Evolutionary conservation across 1,140 invertebrate genomes (phyloP), one percentile per base, ranked within the genome.

Genomic region (Drosophila oshimai): DNA sequence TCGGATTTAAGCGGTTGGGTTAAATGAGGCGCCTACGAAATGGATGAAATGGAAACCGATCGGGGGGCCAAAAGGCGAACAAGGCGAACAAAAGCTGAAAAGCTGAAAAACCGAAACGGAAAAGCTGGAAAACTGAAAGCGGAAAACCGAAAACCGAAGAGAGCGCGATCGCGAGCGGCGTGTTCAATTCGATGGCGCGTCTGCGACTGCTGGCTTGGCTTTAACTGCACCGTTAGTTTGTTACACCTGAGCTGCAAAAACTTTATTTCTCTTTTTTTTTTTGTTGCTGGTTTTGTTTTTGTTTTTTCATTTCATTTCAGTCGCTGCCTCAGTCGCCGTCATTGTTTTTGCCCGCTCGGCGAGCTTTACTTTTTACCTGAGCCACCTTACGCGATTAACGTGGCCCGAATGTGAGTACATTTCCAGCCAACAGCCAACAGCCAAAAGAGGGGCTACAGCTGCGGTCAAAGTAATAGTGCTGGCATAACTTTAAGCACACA

Each of bases 171-270:
- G 70, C 69, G 60, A 65, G 60, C 75, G 70, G 79, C 70, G 58
- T 70, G 70, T 68, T 86, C 80, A 75, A 80, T 68, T 86, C 80
- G 80, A 80, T 67, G 81, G 71, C 80, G 80, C 79, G 79, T 41
- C 64, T 64, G 84, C 80, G 80, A 84, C 80, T 84, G 80, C 71
- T 76, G 74, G 67, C 58, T 57, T 36, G 51, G 61, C 46, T 15
- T 61, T 50, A 75, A 72, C 76, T 86, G 76, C 80, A 86, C 80
- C 80, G 80, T 86, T 86, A 86, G 80, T 81, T 86, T 87, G 80
- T 86, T 86, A 87, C 80, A 86, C 80, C 80, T 87, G 81, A 86
- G 57, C 62, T 78, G 33, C 34, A 62, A 47, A 57, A 44, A 51
- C 31, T 39, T 42, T 36, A n/a, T 45, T 15, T n/a, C 31, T 39